Conservation (phyloP, 1,140 invertebrate species). For the Zaprionus tsacasi region DNA sequence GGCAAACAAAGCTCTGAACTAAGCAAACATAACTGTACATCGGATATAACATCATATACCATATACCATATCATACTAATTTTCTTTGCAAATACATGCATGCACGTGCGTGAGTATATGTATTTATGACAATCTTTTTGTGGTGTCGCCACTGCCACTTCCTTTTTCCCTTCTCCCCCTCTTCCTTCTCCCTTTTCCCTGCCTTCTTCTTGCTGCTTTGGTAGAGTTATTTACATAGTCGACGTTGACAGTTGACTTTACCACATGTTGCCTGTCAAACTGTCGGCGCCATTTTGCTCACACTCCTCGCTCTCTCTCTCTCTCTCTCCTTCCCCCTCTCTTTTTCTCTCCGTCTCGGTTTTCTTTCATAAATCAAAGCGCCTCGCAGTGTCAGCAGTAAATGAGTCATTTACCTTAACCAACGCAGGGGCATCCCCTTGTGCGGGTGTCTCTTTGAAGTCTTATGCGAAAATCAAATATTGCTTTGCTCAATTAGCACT, state of each 20-base stretch:
- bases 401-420: conserved; percentile 54
- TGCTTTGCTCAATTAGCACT: conserved; percentile 47
- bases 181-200: background rate
- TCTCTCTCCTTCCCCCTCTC: background rate
- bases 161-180: background rate
- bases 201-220: background rate
- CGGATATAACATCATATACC: too few species aligned
- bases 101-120: background rate
- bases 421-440: background rate
- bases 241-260: conserved; percentile 34
- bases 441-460: conserved; percentile 44
- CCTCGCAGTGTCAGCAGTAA: conserved; percentile 56
- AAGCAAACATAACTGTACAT: background rate
- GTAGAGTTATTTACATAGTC: conserved; percentile 24
- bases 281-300: conserved; percentile 44
- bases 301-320: background rate
- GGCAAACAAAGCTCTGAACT: conserved; percentile 24
- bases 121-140: conserved; percentile 31
- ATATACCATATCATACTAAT: conserved; percentile 29
- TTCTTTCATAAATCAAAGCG: conserved; percentile 58
- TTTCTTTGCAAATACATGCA: conserved; percentile 36
- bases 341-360: background rate
- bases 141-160: conserved; percentile 7
- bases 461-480: conserved; percentile 42
- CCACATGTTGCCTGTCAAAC: conserved; percentile 54